Evolutionary conservation across 1,140 invertebrate species (phyloP).

Genomic region (Drosophila sp.): DNA sequence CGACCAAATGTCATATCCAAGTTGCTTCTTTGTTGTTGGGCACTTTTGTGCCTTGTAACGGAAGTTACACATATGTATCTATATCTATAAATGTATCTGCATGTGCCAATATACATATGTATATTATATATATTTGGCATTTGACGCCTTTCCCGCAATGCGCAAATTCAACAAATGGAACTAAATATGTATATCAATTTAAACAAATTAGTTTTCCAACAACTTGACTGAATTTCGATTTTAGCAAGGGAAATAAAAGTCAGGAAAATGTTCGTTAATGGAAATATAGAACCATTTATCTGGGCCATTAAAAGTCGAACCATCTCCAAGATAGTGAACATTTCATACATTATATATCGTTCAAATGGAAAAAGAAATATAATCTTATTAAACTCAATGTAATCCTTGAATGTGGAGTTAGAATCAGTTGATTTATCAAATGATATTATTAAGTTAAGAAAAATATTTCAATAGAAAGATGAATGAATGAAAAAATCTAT

Average conservation of each 20-base stretch:
- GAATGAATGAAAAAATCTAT: too few relatives aligned
- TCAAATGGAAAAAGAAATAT: not conserved
- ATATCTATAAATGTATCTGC: slow-evolving; percentile 5
- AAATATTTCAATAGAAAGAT: too few relatives aligned
- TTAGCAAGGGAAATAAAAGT: not conserved
- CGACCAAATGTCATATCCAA: slow-evolving; percentile 57
- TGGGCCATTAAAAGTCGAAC: too few relatives aligned
- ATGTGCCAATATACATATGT: not conserved
- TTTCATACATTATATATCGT: not conserved
- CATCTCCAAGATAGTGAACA: too few relatives aligned
- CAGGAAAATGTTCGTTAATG: not conserved
- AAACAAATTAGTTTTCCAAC: not conserved
- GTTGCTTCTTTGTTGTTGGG: slow-evolving; percentile 56
- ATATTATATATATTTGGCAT: slow-evolving; percentile 26
- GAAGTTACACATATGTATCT: slow-evolving; percentile 42
- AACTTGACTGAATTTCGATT: slow-evolving; percentile 5
- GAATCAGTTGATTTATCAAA: too few relatives aligned
- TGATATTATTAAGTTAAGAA: too few relatives aligned
- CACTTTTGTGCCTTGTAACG: slow-evolving; percentile 43
- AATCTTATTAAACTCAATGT: not conserved
- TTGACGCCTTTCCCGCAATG: slow-evolving; percentile 28
- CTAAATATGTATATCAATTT: slow-evolving; percentile 30
- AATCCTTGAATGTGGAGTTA: too few relatives aligned
- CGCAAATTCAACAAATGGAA: slow-evolving; percentile 43
- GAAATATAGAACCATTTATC: not conserved